phyloP scores from a whole-genome alignment of 2,797 vertebrate genomes.

The Manis javanica region DNA sequence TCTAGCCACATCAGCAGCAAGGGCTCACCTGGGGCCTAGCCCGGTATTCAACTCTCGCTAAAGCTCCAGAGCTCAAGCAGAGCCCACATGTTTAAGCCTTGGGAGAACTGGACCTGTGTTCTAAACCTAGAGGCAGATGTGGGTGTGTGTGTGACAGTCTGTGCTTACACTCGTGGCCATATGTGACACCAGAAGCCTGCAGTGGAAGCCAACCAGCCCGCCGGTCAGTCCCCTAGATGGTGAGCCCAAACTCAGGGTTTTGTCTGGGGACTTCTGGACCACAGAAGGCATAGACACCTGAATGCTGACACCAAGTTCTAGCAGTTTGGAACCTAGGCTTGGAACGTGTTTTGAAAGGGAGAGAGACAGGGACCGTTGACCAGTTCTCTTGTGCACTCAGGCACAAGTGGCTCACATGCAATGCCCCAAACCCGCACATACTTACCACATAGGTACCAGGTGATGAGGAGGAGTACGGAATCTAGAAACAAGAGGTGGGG shows the following conservation, averaged over 20 bases:
- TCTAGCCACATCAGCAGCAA: slow-evolving; percentile 19
- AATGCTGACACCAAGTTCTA: fast-evolving
- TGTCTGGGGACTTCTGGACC: not conserved
- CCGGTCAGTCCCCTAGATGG: not conserved
- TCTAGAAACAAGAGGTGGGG: slow-evolving; percentile 87
- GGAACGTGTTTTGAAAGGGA: not conserved
- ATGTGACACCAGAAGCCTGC: not conserved
- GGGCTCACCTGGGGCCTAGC: slow-evolving; percentile 5
- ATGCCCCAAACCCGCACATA: not conserved
- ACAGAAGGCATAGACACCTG: not conserved
- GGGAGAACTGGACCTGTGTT: not conserved
- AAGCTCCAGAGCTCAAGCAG: not conserved
- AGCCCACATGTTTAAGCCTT: not conserved
- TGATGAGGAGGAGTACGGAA: slow-evolving; percentile 99
- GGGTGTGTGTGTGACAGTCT: fast-evolving
- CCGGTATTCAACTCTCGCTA: not conserved
- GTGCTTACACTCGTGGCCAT: fast-evolving
- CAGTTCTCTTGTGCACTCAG: not conserved
- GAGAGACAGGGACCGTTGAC: not conserved
- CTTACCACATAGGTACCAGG: slow-evolving; percentile 99
- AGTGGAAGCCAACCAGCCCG: not conserved
- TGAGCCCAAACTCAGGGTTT: not conserved
- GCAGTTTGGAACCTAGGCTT: not conserved
- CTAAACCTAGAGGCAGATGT: not conserved
- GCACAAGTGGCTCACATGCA: not conserved